Conservation (phyloP, 2,113 vertebrate genomes). For the Ceratotherium simum region DNA sequence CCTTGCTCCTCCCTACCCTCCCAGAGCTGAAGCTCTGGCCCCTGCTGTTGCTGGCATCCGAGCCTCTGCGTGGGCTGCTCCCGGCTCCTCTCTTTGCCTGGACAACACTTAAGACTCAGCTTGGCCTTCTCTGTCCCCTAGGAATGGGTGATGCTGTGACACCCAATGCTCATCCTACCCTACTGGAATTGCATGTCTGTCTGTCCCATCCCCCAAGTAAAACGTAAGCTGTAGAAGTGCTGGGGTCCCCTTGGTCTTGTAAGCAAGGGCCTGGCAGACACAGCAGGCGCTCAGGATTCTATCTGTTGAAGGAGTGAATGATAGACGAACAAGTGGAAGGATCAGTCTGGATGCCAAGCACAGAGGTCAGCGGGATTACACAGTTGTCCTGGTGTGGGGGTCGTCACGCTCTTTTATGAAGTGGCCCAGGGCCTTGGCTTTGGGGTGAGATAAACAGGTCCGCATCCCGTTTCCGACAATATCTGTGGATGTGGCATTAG, state of each 20-base stretch:
- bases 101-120: neutral
- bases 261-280: neutral
- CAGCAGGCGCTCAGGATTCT: neutral
- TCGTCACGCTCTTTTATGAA: neutral
- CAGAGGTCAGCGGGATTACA: neutral
- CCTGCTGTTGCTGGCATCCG: neutral
- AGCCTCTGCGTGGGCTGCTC: neutral
- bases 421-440: neutral
- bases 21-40: neutral
- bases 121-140: neutral
- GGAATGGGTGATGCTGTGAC: neutral
- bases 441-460: neutral
- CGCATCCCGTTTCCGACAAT: neutral
- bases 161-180: neutral
- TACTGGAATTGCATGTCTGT: neutral
- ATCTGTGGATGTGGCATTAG: neutral
- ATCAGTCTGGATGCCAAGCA: neutral
- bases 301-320: neutral
- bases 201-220: neutral
- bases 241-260: neutral
- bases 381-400: neutral
- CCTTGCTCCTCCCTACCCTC: neutral
- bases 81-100: neutral
- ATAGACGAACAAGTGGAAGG: neutral
- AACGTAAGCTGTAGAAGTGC: neutral